Conservation (phyloP, 2,113 vertebrate genomes). For the Mixornis gularis region DNA sequence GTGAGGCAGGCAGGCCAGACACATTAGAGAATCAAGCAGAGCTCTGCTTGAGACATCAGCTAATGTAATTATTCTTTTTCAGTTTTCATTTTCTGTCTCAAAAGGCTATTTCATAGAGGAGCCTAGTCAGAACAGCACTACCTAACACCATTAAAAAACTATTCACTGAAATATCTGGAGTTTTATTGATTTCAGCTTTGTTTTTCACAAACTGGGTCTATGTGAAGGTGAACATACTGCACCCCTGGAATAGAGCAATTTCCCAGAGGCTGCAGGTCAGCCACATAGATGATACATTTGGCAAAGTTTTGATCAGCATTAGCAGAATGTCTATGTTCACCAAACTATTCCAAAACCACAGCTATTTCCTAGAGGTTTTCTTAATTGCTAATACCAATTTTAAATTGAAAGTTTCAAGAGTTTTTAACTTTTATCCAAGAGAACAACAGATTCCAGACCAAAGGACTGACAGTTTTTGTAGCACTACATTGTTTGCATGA, state of each 20-base stretch:
- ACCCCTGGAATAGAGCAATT: background rate
- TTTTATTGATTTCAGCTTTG: background rate
- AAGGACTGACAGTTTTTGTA: background rate
- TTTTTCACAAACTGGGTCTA: background rate
- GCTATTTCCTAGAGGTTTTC: background rate
- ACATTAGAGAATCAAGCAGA: background rate
- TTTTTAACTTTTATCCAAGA: background rate
- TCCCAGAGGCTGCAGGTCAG: background rate
- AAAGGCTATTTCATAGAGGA: background rate
- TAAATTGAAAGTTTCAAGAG: background rate
- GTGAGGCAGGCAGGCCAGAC: background rate
- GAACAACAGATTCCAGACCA: background rate
- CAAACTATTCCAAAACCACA: background rate
- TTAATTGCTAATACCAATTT: background rate
- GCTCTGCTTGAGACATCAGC: background rate
- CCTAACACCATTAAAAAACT: background rate
- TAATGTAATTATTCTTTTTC: background rate
- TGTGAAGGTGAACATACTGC: background rate
- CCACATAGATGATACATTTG: rapidly evolving
- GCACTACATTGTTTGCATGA: background rate
- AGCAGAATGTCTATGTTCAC: background rate
- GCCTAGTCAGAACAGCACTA: background rate
- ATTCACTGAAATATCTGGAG: background rate
- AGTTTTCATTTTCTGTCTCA: background rate
- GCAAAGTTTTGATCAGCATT: background rate